Base-by-base conservation (phyloP, 2,888 invertebrate genomes). In the Altica lythri region DNA sequence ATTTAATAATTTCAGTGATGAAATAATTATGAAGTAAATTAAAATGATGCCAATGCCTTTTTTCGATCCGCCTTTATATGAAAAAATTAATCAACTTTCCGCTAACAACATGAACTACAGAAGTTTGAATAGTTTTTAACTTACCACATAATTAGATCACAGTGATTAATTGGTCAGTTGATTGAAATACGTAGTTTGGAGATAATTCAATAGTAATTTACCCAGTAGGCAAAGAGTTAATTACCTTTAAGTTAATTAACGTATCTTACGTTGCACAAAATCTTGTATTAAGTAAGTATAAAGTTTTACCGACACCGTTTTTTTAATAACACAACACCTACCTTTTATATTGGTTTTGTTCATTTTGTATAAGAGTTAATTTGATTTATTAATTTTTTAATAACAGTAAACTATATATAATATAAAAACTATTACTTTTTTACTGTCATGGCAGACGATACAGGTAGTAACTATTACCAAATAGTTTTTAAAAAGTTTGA, bases 181-280 rank as follows among this genome's bases (percentile, higher is more conserved):
- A 67, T 67, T 67, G 66, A 67, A 64, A 64, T 29, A 29, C 30
- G 18, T 58, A 58, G 62, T 59, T 61, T 61, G 55, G 56, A 63
- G 60, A 57, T 64, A 65, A 65, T 62, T 49, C 45, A 49, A 49
- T 55, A 30, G 60, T 59, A 59, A 62, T 56, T 63, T 63, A 58
- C 57, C 62, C 64, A 49, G 63, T 65, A 65, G 64, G 63, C 57
- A 51, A 55, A 54, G 44, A 53, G 45, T 59, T 61, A 60, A 64
- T 63, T 62, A 63, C 58, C 49, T 37, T 53, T 61, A 62, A 62
- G 61, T 62, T 65, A 60, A 65, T 65, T 59, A 65, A 52, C 48
- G 51, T 52, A 54, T 60, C 62, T 64, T 64, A 63, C 60, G 60
- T 64, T 61, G 62, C 62, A 64, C 58, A 63, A 64, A 47, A 35